Conservation (phyloP, 2,888 invertebrate genomes). For the Rhopalosiphum nymphaeae region DNA sequence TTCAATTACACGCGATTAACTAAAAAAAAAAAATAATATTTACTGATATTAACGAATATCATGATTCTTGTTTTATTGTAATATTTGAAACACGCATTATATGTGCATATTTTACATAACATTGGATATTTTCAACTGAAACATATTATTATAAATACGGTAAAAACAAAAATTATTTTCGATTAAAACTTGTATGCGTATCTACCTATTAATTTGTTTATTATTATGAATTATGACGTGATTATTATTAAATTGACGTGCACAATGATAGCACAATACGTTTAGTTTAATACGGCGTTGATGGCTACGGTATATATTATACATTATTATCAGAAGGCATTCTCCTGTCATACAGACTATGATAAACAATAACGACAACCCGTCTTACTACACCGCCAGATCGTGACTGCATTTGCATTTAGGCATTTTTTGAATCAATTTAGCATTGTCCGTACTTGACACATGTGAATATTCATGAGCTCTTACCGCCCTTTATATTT, state of each 20-base stretch:
- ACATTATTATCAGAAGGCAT: not conserved
- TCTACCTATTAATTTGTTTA: not conserved
- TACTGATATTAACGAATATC: not conserved
- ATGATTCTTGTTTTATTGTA: not conserved
- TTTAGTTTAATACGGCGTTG: not conserved
- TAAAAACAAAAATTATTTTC: slow-evolving; percentile 7
- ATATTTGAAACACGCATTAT: not conserved
- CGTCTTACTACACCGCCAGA: not conserved
- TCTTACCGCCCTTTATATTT: not conserved
- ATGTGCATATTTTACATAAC: not conserved
- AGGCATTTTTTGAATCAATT: not conserved
- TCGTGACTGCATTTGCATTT: not conserved
- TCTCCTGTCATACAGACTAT: not conserved
- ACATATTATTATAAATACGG: not conserved
- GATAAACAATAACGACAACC: slow-evolving; percentile 8
- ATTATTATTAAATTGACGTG: not conserved
- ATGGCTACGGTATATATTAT: not conserved
- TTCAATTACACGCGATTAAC: not conserved
- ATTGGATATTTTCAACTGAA: not conserved
- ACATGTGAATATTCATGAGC: slow-evolving; percentile 6
- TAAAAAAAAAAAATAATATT: not conserved
- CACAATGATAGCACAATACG: not conserved
- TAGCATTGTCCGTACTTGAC: not conserved
- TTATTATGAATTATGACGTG: not conserved
- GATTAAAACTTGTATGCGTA: not conserved